Base-by-base conservation (phyloP, 2,113 vertebrate species). In the Prinia subflava region DNA sequence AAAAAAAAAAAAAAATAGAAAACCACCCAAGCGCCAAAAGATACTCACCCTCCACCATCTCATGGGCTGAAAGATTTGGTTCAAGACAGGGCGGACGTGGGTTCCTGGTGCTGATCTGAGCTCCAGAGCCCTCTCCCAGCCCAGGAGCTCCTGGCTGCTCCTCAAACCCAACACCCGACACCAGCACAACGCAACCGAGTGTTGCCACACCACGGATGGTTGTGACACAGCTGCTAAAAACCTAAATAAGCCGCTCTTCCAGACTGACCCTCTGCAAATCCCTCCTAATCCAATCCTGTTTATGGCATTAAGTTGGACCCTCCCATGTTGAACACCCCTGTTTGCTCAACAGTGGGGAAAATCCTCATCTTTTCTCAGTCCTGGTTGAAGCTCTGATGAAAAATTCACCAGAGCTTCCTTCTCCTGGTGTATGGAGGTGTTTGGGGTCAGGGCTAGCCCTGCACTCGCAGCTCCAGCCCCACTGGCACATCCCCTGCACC, bases 271-370 rank as follows among this genome's bases (percentile, higher is more conserved):
- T 74, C 50, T 57, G 82, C 81, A 97, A 95, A 95, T 96, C 94
- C 78, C 11, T 79, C 89, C 95, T 96, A 95, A 96, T 95, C 94
- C 93, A 76, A 92, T 91, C 89, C 50, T 46, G 37, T 76, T 78
- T 33, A 4, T 55, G 89, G 91, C 87, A 50, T 92, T 95, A 85
- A 52, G 57, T 4, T 13, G 69, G 83, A 92, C 92, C 89, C 84
- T 96, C 78, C 89, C 16, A 0, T 49, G 3, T 62, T 1, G 8
- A 42, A 12, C 31, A 0, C 68, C 69, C 47, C 55, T 67, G 10
- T 56, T 84, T 47, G 83, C 56, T 55, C 84, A 25, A 21, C 1
- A 1, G 1, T 24, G 12, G 85, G 94, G 90, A 35, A 90, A 92
- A 89, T 55, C 82, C 47, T 50, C 33, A 8, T 2, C 3, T 42